Evolutionary conservation across 2,113 vertebrate species (phyloP).

Genomic region (Recurvirostra avosetta): DNA sequence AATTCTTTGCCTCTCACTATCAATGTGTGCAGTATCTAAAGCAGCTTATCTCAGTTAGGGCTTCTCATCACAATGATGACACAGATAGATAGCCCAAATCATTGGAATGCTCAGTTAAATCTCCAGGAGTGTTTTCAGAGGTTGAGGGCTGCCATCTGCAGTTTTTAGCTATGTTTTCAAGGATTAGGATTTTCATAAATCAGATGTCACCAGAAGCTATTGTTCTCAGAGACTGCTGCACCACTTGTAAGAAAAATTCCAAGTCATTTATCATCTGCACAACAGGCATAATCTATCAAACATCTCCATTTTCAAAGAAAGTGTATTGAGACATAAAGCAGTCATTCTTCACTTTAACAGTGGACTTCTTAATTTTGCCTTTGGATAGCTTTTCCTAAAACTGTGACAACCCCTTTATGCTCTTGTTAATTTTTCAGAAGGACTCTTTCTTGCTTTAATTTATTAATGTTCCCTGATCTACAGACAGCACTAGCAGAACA

Average conservation of each 20-base stretch:
- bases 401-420: background rate
- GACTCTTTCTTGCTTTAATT: background rate
- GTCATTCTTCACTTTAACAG: background rate
- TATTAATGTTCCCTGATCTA: background rate
- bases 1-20: background rate
- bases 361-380: background rate
- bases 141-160: background rate
- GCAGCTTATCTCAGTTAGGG: background rate
- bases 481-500: background rate
- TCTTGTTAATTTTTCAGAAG: background rate
- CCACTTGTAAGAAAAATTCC: background rate
- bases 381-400: background rate
- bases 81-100: constrained; percentile 2
- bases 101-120: background rate
- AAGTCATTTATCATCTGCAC: background rate
- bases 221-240: background rate
- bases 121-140: background rate
- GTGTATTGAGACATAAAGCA: background rate
- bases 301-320: background rate
- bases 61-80: background rate
- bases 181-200: constrained; percentile 13
- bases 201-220: background rate
- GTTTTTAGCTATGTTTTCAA: background rate
- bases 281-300: background rate
- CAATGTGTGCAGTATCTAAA: background rate